Percentiles rank a stretch among this genome's conserved stretches.
phyloP scores from a whole-genome alignment of 2,797 vertebrate genomes.

The Chelonia mydas region DNA sequence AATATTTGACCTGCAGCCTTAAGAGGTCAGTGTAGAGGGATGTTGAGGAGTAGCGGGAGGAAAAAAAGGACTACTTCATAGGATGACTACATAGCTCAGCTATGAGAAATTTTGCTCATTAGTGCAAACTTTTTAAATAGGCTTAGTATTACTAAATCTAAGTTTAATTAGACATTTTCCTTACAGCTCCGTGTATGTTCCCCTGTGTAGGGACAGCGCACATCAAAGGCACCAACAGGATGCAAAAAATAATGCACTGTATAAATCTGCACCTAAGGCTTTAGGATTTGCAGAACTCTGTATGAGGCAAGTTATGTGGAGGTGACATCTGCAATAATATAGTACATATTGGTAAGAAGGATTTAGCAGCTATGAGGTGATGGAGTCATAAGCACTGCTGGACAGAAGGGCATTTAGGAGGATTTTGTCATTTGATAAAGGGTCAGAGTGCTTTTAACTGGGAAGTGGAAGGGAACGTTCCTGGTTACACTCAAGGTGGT shows the following conservation, averaged over 20 bases:
- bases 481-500: too few species aligned
- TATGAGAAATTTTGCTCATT: neutral
- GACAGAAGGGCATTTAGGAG: neutral
- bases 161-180: neutral
- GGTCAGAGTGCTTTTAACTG: too few species aligned
- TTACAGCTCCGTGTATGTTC: neutral
- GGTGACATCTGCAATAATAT: too few species aligned
- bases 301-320: too few species aligned
- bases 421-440: neutral
- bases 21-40: neutral
- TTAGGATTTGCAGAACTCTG: neutral
- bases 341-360: too few species aligned
- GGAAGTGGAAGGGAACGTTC: too few species aligned
- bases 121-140: neutral
- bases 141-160: neutral
- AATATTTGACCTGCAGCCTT: neutral
- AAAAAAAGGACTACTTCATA: too few species aligned
- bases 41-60: too few species aligned
- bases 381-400: too few species aligned
- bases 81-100: accelerated
- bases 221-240: neutral
- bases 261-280: neutral
- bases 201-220: neutral
- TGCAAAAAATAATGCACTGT: neutral
- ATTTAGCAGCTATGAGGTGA: neutral